Conservation (phyloP, 2,797 vertebrate genomes). For the Betta splendens region DNA sequence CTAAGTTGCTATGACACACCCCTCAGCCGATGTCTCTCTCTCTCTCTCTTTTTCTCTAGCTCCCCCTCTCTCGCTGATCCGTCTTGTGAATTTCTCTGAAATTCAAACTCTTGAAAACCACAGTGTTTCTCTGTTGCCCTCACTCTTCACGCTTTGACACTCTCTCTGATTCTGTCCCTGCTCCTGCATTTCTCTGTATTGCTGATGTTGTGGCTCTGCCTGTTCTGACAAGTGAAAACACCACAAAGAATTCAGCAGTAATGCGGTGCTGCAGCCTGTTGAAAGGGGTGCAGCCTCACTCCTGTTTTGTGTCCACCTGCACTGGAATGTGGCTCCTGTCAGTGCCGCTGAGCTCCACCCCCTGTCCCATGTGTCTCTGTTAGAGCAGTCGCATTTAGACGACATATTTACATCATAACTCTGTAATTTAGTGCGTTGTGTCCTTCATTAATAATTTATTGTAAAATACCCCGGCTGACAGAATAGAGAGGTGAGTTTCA, state of each 20-base stretch:
- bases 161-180: constrained; percentile 34
- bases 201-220: constrained; percentile 80
- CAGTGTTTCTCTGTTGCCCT: constrained; percentile 25
- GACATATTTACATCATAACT: too few species aligned
- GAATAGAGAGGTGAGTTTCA: background rate
- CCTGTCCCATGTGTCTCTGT: constrained; percentile 33
- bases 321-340: constrained; percentile 78
- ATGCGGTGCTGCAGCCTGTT: constrained; percentile 73
- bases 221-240: constrained; percentile 84
- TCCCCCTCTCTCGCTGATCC: constrained; percentile 25
- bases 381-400: constrained; percentile 38
- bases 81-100: constrained; percentile 49
- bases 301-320: constrained; percentile 71
- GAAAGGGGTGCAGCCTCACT: constrained; percentile 80
- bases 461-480: too few species aligned
- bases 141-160: constrained; percentile 14
- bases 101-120: constrained; percentile 40
- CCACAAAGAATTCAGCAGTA: constrained; percentile 83
- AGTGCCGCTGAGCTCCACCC: constrained; percentile 32
- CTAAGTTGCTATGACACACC: constrained; percentile 85
- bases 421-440: constrained; percentile 1
- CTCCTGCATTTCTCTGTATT: constrained; percentile 38
- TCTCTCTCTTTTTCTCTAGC: constrained; percentile 48
- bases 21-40: constrained; percentile 63
- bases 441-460: constrained; percentile 4